Conservation (phyloP, 2,888 invertebrate species). For the Ormia ochracea region DNA sequence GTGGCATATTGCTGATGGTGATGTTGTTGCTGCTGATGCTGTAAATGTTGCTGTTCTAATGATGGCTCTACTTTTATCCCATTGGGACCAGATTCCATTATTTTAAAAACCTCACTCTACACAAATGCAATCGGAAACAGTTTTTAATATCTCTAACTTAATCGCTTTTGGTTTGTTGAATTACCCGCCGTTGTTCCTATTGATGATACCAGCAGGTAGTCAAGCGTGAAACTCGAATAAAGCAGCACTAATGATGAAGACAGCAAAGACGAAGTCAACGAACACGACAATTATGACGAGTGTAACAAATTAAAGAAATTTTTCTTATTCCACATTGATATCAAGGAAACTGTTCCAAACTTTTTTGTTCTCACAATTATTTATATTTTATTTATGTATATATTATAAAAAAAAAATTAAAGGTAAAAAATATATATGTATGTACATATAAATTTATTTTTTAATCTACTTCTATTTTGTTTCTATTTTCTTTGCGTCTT, state of each 20-base stretch:
- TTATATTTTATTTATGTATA: slow-evolving; percentile 22
- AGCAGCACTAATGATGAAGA: slow-evolving; percentile 31
- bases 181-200: not conserved
- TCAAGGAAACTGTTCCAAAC: slow-evolving; percentile 34
- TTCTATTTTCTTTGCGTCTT: slow-evolving; percentile 20
- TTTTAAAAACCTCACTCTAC: slow-evolving; percentile 65
- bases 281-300: slow-evolving; percentile 35
- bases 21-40: slow-evolving; percentile 67
- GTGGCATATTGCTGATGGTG: slow-evolving; percentile 73
- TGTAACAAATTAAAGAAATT: slow-evolving; percentile 42
- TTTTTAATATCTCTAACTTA: not conserved
- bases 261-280: slow-evolving; percentile 17
- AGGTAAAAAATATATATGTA: slow-evolving; percentile 32
- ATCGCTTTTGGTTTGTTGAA: not conserved
- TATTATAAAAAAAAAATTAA: not conserved
- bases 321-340: slow-evolving; percentile 56
- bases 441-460: slow-evolving; percentile 19
- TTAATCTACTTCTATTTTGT: slow-evolving; percentile 43
- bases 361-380: slow-evolving; percentile 18
- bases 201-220: slow-evolving; percentile 34
- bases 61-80: slow-evolving; percentile 76
- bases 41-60: slow-evolving; percentile 72
- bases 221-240: slow-evolving; percentile 44
- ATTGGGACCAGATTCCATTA: slow-evolving; percentile 77
- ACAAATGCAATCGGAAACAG: slow-evolving; percentile 49